These are phyloP conservation scores for Aphelocoma coerulescens DNA, from an alignment of 2,113 vertebrate species.

Conservation along the genomic window DNA sequence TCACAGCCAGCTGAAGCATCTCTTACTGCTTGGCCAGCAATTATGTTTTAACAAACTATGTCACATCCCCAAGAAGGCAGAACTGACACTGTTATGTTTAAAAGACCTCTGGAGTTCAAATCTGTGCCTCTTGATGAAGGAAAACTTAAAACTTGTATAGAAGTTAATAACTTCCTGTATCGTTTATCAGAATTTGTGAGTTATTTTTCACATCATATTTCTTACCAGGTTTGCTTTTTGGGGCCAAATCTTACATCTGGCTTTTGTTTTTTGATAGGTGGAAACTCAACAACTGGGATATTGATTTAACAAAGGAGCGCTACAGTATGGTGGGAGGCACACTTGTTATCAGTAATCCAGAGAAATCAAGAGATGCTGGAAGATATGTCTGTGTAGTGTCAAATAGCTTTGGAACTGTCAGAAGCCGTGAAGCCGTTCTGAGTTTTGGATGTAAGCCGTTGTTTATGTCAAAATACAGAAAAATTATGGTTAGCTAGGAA, in stretches of 20 bases:
- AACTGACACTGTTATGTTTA: neutral
- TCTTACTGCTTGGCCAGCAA: neutral
- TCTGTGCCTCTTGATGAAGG: neutral
- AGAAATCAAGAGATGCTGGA: conserved; percentile 83
- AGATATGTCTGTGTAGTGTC: conserved; percentile 87
- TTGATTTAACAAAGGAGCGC: conserved; percentile 77
- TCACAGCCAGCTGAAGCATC: neutral
- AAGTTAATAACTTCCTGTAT: neutral
- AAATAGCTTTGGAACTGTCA: conserved; percentile 84
- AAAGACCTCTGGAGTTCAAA: neutral
- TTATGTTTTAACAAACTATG: neutral
- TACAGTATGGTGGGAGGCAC: conserved; percentile 89
- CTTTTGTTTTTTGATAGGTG: conserved; percentile 77
- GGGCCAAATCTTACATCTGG: neutral
- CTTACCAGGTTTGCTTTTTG: neutral
- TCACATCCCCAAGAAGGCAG: neutral
- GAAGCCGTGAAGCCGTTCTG: conserved; percentile 86
- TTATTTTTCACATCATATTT: neutral
- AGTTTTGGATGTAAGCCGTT: conserved; percentile 92
- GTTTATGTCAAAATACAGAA: neutral
- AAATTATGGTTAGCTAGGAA: neutral
- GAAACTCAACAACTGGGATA: conserved; percentile 81
- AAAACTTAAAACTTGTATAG: neutral
- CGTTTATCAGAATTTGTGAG: neutral
- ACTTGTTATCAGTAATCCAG: conserved; percentile 86